Conservation (phyloP, 2,888 invertebrate genomes). For the Mesochorus sp. region DNA sequence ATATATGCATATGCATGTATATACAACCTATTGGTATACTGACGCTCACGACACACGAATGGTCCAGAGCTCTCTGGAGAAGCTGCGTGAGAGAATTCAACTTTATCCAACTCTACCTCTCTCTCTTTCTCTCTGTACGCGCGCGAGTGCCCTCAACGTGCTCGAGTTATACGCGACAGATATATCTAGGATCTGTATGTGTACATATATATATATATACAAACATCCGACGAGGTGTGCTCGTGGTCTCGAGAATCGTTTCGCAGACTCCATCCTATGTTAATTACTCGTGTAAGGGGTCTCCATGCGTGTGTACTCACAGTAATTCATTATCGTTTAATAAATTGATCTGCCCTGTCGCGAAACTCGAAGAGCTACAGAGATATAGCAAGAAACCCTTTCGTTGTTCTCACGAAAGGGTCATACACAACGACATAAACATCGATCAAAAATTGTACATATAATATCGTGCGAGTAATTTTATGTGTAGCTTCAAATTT, state of each 20-base stretch:
- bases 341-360: constrained; percentile 45
- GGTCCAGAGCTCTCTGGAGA: constrained; percentile 35
- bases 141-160: constrained; percentile 33
- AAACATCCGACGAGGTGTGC: constrained; percentile 44
- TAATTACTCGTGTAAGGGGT: constrained; percentile 57
- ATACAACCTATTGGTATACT: constrained; percentile 13
- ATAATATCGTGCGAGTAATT: no score
- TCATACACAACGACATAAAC: not conserved
- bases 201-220: no score
- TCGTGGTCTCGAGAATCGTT: constrained; percentile 31
- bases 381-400: not conserved
- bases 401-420: constrained; percentile 41
- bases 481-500: no score
- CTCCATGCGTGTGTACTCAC: constrained; percentile 41
- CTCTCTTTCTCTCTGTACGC: not conserved
- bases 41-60: constrained; percentile 50
- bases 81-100: constrained; percentile 65
- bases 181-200: constrained; percentile 60
- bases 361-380: not conserved
- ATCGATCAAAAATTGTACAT: not conserved
- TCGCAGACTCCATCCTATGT: constrained; percentile 38
- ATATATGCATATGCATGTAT: not conserved
- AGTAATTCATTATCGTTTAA: constrained; percentile 60
- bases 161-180: constrained; percentile 59
- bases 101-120: constrained; percentile 37